These are phyloP conservation scores for Melanotaenia boesemani DNA, from an alignment of 2,797 vertebrate genomes.

Conservation along the genomic window DNA sequence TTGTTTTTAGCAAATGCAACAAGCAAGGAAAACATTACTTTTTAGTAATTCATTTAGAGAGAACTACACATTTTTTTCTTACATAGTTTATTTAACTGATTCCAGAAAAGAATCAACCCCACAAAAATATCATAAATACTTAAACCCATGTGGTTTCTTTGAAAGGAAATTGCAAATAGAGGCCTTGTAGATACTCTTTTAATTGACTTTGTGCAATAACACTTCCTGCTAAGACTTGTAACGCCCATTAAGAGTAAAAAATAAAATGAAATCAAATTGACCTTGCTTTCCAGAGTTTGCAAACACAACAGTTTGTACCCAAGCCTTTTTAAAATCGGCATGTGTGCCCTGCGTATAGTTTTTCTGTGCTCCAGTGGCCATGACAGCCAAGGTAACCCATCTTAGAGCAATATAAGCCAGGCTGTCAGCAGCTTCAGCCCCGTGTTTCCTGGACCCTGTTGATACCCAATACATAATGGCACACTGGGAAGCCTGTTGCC, in stretches of 20 bases:
- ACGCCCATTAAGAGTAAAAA: neutral
- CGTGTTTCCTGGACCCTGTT: slow-evolving; percentile 66
- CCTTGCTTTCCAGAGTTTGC: slow-evolving; percentile 4
- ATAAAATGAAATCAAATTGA: slow-evolving; percentile 6
- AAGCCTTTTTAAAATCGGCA: slow-evolving; percentile 37
- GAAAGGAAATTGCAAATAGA: neutral
- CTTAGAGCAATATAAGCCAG: slow-evolving; percentile 57
- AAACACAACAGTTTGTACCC: slow-evolving; percentile 12
- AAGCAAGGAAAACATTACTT: too few species aligned
- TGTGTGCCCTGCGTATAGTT: slow-evolving; percentile 26
- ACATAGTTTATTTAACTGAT: too few species aligned
- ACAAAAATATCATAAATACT: neutral
- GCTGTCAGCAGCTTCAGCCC: slow-evolving; percentile 67
- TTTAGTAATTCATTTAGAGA: too few species aligned
- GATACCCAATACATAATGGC: slow-evolving; percentile 66
- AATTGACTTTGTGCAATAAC: neutral
- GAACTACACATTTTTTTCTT: too few species aligned
- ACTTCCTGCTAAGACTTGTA: neutral
- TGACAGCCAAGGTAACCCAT: slow-evolving; percentile 62
- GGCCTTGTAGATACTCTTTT: too few species aligned
- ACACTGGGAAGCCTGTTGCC: slow-evolving; percentile 62
- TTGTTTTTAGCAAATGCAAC: too few species aligned
- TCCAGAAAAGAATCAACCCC: neutral
- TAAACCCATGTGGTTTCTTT: neutral
- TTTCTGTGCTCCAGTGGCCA: slow-evolving; percentile 53